Conservation (phyloP, 2,888 invertebrate species). For the Argynnis bischoffii region DNA sequence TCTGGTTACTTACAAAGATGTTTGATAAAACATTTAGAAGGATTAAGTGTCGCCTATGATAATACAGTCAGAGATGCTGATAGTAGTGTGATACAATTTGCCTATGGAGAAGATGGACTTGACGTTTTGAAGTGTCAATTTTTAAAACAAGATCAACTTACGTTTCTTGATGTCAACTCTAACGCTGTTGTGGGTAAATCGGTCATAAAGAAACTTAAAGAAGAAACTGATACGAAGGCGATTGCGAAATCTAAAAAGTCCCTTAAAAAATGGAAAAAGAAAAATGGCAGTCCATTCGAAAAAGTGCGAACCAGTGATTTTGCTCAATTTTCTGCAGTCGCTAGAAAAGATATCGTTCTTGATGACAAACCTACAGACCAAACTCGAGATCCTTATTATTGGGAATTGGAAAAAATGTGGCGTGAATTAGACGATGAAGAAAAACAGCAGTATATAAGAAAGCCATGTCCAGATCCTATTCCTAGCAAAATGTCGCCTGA, state of each 20-base stretch:
- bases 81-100: slow-evolving; percentile 94
- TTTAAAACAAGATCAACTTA: slow-evolving; percentile 87
- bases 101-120: slow-evolving; percentile 96
- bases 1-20: slow-evolving; percentile 99
- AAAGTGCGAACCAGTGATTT: slow-evolving; percentile 82
- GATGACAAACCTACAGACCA: slow-evolving; percentile 72
- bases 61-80: slow-evolving; percentile 97
- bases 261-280: slow-evolving; percentile 84
- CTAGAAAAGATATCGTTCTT: slow-evolving; percentile 72
- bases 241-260: slow-evolving; percentile 83
- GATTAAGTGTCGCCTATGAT: slow-evolving; percentile 95
- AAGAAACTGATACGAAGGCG: slow-evolving; percentile 72
- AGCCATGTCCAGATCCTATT: slow-evolving; percentile 89
- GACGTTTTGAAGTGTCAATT: slow-evolving; percentile 95
- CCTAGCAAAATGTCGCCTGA: slow-evolving; percentile 87
- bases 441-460: slow-evolving; percentile 77
- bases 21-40: slow-evolving; percentile 98
- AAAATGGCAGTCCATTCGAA: slow-evolving; percentile 68
- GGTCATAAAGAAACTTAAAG: slow-evolving; percentile 82
- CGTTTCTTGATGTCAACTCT: slow-evolving; percentile 92
- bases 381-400: slow-evolving; percentile 83
- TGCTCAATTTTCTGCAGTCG: slow-evolving; percentile 80
- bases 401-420: slow-evolving; percentile 87
- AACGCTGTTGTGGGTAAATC: slow-evolving; percentile 84
- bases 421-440: slow-evolving; percentile 81